Conservation (phyloP, 2,797 vertebrate genomes). For the Calcarius lapponicus region DNA sequence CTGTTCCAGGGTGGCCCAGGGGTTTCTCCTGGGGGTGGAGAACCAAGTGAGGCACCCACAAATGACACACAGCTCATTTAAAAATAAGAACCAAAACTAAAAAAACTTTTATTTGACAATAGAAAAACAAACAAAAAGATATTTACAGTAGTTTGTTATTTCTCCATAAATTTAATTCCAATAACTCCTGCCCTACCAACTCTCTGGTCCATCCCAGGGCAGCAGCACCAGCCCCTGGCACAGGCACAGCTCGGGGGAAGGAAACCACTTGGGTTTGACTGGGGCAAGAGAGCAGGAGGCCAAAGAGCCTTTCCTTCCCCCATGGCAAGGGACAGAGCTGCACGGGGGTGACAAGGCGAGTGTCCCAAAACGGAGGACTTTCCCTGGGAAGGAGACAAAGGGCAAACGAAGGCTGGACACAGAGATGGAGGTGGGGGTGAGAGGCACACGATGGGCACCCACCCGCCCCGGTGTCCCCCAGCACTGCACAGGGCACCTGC, state of each 20-base stretch:
- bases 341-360: background rate
- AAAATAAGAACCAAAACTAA: background rate
- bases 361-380: background rate
- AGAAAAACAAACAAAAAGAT: conserved; percentile 64
- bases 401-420: background rate
- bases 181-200: conserved; percentile 19
- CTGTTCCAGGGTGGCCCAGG: too few species aligned
- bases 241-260: background rate
- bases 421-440: background rate
- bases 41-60: background rate
- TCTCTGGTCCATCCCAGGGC: background rate
- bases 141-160: conserved; percentile 80
- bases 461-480: rapidly evolving
- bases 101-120: conserved; percentile 76
- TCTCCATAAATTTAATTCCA: conserved; percentile 57
- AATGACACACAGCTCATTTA: background rate
- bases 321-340: background rate
- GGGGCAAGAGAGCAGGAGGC: background rate
- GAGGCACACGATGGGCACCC: background rate
- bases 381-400: background rate
- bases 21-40: background rate
- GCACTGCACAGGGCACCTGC: background rate
- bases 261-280: conserved; percentile 14
- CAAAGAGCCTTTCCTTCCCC: background rate
- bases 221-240: background rate